Evolutionary conservation across 2,888 invertebrate genomes (phyloP).

Genomic region (Xylocampa areola): DNA sequence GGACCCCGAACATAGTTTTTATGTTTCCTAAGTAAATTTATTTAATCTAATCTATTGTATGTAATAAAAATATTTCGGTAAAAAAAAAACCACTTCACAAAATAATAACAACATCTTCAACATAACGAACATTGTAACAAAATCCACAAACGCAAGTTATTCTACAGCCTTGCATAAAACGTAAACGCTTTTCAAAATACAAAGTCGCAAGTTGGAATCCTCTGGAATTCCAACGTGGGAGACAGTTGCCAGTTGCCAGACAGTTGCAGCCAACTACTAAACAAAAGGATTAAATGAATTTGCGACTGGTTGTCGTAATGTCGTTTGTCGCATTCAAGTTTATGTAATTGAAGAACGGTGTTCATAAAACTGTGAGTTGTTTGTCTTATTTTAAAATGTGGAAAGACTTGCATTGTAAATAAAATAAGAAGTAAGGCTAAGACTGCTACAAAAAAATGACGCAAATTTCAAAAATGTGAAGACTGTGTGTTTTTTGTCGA

Average conservation of each 20-base stretch:
- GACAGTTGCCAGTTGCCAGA: conserved; percentile 45
- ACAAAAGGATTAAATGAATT: conserved; percentile 61
- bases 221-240: conserved; percentile 39
- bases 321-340: conserved; percentile 29
- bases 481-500: no score
- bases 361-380: background rate
- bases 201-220: conserved; percentile 57
- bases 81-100: no score
- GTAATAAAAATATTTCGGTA: no score
- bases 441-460: no score
- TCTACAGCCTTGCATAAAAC: conserved; percentile 39
- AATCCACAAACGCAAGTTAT: conserved; percentile 20
- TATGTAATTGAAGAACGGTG: conserved; percentile 15
- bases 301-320: conserved; percentile 28
- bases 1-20: no score
- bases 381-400: background rate
- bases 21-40: no score
- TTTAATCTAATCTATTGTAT: no score
- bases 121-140: conserved; percentile 4
- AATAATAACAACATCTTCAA: conserved; percentile 3
- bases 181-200: conserved; percentile 35
- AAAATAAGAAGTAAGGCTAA: no score
- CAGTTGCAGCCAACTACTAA: conserved; percentile 52
- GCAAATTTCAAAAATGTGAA: no score
- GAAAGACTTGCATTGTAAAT: no score